Evolutionary conservation across 2,113 vertebrate genomes (phyloP).

Genomic region (Neolamprologus devosi): DNA sequence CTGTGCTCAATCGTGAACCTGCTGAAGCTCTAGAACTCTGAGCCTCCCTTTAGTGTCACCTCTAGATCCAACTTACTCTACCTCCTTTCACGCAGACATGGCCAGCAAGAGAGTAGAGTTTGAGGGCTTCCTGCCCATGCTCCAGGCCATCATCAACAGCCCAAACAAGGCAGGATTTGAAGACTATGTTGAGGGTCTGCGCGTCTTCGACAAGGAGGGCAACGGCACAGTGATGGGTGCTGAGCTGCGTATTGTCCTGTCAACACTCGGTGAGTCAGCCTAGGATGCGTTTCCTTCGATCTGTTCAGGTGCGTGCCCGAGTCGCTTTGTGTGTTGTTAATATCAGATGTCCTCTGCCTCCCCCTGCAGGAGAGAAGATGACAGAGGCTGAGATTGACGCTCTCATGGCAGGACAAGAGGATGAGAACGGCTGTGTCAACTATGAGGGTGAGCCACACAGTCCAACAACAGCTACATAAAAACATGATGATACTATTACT

Average conservation of each 20-base stretch:
- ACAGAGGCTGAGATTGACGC: constrained; percentile 88
- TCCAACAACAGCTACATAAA: background rate
- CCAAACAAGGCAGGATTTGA: constrained; percentile 89
- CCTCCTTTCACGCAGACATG: constrained; percentile 74
- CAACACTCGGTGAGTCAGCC: constrained; percentile 82
- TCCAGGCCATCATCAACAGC: constrained; percentile 92
- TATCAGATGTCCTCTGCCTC: background rate
- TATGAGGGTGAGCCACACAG: constrained; percentile 81
- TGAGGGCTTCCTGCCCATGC: constrained; percentile 93
- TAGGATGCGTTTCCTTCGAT: background rate
- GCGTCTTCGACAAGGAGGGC: constrained; percentile 98
- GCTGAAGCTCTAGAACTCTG: background rate
- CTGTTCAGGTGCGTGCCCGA: background rate
- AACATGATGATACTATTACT: background rate
- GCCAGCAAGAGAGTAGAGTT: constrained; percentile 89
- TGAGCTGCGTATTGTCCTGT: constrained; percentile 95
- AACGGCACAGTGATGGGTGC: constrained; percentile 98
- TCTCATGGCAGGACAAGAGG: constrained; percentile 91
- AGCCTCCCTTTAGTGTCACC: background rate
- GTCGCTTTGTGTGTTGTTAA: background rate
- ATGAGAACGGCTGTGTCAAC: constrained; percentile 94
- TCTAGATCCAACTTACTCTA: background rate
- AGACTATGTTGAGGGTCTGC: constrained; percentile 98
- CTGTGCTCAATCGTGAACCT: background rate
- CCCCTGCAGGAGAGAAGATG: constrained; percentile 91